Evolutionary conservation across 2,888 invertebrate genomes (phyloP).

Genomic region (Zeuzera pyrina): DNA sequence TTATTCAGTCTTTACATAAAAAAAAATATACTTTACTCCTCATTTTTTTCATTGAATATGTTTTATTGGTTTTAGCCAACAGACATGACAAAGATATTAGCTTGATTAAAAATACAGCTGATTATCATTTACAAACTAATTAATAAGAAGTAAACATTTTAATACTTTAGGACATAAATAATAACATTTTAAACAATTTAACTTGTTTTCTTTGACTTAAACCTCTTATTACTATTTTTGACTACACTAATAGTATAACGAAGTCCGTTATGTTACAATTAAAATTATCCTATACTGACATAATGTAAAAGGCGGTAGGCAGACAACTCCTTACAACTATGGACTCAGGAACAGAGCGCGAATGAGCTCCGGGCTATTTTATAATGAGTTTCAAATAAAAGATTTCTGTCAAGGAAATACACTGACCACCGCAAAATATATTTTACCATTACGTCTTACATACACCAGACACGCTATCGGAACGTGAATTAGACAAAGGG

Average conservation of each 20-base stretch:
- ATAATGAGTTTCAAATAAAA: too few species aligned
- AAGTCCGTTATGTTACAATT: constrained; percentile 66
- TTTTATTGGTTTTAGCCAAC: constrained; percentile 57
- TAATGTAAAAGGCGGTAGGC: constrained; percentile 72
- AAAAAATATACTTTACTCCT: too few species aligned
- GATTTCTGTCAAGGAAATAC: too few species aligned
- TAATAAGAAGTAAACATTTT: constrained; percentile 74
- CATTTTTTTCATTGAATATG: constrained; percentile 19
- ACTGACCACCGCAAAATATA: too few species aligned
- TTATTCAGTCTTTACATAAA: too few species aligned
- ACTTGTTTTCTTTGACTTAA: constrained; percentile 72
- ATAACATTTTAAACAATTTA: constrained; percentile 74
- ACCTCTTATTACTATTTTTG: constrained; percentile 66
- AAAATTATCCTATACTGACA: constrained; percentile 65
- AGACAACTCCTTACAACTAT: constrained; percentile 65
- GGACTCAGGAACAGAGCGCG: constrained; percentile 65
- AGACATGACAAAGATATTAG: constrained; percentile 33
- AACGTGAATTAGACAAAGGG: too few species aligned
- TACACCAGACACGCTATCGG: too few species aligned
- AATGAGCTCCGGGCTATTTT: background rate
- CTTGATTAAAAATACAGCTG: constrained; percentile 54
- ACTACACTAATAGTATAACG: constrained; percentile 72
- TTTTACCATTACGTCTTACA: too few species aligned
- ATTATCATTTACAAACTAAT: constrained; percentile 70
- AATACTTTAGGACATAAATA: constrained; percentile 74